Base-by-base conservation (phyloP, 2,113 vertebrate species). In the Jacana jacana region DNA sequence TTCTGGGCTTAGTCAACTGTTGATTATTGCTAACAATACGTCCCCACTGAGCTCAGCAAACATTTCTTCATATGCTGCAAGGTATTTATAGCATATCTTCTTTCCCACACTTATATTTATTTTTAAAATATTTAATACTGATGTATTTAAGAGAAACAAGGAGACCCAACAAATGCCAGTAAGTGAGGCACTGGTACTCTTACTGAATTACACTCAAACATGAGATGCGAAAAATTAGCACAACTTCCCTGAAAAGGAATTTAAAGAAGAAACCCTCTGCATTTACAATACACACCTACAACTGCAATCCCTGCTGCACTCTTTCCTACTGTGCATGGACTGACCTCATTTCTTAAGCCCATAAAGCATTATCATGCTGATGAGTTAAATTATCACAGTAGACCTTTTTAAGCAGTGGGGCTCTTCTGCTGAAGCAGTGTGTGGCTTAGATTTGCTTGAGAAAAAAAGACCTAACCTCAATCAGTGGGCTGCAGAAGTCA, bases 381-480 rank as follows among this genome's bases (percentile, higher is more conserved):
- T 30, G 79, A 95, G 84, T 92, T 95, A 92, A 91, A 77, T 77
- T 96, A 96, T 17, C 70, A 80, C 28, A 77, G 61, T 46, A 63
- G 86, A 91, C 57, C 80, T 87, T 81, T 94, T 88, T 79, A 95
- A 92, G 66, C 70, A 89, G 35, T 24, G 44, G 17, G 81, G 37
- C n/a, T 96, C 78, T 93, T 68, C 86, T 92, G 79, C 78, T 95
- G 80, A 94, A 94, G 69, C 63, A 73, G 75, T 70, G 66, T 94
- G 84, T 75, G 89, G 48, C 86, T 97, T 78, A 94, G 79, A 96
- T 93, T 94, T 92, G 88, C 93, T 95, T 17, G 40, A 96, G 89
- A 88, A 78, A 91, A 94, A 96, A 87, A 57, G 10, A 63, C 80
- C 72, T 93, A 52, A 30, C 39, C 69, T 83, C 80, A 64, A 89